Percentiles rank a stretch among this genome's conserved stretches.
Conservation (phyloP, 2,797 vertebrate genomes). For the Parotocinclus haroldoi region DNA sequence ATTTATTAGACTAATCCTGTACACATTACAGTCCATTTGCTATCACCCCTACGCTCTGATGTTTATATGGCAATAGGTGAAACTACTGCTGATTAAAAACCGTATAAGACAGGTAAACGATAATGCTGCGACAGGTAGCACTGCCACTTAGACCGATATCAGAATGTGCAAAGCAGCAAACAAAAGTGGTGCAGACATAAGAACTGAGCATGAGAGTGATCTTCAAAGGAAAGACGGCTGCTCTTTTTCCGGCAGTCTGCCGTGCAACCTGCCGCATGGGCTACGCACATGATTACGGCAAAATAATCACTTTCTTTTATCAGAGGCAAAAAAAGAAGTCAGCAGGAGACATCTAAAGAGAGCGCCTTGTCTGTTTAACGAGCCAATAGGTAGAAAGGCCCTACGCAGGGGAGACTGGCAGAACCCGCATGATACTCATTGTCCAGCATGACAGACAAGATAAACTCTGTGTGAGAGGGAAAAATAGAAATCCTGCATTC, state of each 20-base stretch:
- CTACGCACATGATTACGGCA: constrained; percentile 45
- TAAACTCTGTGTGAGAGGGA: no score
- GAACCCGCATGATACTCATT: no score
- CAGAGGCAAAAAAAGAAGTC: constrained; percentile 15
- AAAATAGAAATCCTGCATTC: no score
- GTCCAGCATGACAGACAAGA: no score
- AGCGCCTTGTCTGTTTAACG: constrained; percentile 33
- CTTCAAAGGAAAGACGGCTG: constrained; percentile 37
- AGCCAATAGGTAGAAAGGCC: constrained; percentile 12
- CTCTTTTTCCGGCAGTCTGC: constrained; percentile 28
- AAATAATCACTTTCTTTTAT: constrained; percentile 41
- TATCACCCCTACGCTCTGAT: neutral
- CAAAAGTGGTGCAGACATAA: constrained; percentile 16
- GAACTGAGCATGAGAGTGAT: constrained; percentile 27
- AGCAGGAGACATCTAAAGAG: constrained; percentile 26
- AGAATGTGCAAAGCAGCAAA: constrained; percentile 29
- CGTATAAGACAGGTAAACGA: constrained; percentile 14
- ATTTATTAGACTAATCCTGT: constrained; percentile 25
- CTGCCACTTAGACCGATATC: constrained; percentile 34
- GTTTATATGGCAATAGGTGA: constrained; percentile 16
- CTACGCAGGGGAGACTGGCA: neutral
- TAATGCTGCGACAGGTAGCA: constrained; percentile 17
- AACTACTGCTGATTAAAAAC: constrained; percentile 11
- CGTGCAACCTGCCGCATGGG: constrained; percentile 28
- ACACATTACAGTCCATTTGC: constrained; percentile 13